phyloP scores from a whole-genome alignment of 1,140 invertebrate species.

The Macrosteles quadrilineatus region DNA sequence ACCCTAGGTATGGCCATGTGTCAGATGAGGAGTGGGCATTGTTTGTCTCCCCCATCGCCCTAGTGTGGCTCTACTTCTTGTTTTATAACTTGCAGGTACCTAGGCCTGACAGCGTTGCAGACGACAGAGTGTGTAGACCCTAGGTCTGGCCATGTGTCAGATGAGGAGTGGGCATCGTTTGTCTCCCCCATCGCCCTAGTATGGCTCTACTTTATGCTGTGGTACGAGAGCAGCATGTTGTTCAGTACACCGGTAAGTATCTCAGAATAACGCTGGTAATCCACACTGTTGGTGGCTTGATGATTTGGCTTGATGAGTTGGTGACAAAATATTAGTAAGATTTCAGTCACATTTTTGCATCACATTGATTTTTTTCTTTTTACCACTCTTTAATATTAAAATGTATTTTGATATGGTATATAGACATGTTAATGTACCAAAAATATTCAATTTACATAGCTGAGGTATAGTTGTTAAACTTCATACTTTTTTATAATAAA shows the following conservation, averaged over 20 bases:
- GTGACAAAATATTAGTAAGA: too few relatives aligned
- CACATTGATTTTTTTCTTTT: too few relatives aligned
- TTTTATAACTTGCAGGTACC: slow-evolving; percentile 70
- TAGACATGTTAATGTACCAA: too few relatives aligned
- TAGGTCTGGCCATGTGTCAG: slow-evolving; percentile 59
- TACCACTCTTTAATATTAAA: too few relatives aligned
- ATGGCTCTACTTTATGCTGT: slow-evolving; percentile 71
- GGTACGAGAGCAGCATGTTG: slow-evolving; percentile 67
- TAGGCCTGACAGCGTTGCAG: slow-evolving; percentile 63
- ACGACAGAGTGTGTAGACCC: slow-evolving; percentile 64
- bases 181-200: slow-evolving; percentile 74
- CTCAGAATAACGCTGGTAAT: too few relatives aligned
- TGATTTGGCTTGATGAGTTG: too few relatives aligned
- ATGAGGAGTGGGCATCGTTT: slow-evolving; percentile 67
- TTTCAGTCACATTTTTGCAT: too few relatives aligned
- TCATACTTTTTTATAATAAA: too few relatives aligned
- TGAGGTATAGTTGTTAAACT: too few relatives aligned
- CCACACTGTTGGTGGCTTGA: too few relatives aligned
- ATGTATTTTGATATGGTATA: too few relatives aligned
- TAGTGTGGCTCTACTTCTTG: slow-evolving; percentile 74
- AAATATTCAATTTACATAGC: too few relatives aligned
- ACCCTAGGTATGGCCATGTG: slow-evolving; percentile 64
- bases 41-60: slow-evolving; percentile 71
- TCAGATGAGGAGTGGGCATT: slow-evolving; percentile 63
- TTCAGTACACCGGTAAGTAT: slow-evolving; percentile 67